These are phyloP conservation scores for Scaptomyza caliginosa DNA, from an alignment of 2,888 invertebrate species.

Conservation along the genomic window DNA sequence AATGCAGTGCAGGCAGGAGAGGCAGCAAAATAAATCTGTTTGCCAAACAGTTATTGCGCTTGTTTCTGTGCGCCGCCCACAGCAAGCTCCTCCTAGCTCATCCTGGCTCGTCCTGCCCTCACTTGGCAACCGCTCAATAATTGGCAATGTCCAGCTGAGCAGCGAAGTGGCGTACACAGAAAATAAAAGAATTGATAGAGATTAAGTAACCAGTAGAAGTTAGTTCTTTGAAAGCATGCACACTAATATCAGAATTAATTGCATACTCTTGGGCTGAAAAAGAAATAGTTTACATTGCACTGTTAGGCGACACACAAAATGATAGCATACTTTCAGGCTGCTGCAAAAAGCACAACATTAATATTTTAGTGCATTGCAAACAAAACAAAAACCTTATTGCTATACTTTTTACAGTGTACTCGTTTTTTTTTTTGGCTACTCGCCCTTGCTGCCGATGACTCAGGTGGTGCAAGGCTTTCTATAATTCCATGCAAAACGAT, in stretches of 20 bases:
- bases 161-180: constrained; percentile 23
- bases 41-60: constrained; percentile 80
- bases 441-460: constrained; percentile 28
- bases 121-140: constrained; percentile 75
- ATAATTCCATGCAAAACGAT: constrained; percentile 71
- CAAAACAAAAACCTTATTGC: not conserved
- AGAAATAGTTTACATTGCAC: too few species aligned
- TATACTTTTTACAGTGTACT: not conserved
- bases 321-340: not conserved
- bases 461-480: constrained; percentile 74
- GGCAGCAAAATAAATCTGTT: constrained; percentile 74
- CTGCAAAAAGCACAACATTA: not conserved
- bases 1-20: constrained; percentile 15
- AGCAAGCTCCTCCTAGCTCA: constrained; percentile 20
- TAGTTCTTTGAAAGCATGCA: too few species aligned
- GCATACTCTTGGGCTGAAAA: not conserved
- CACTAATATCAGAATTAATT: not conserved
- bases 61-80: constrained; percentile 64
- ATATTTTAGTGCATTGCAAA: not conserved
- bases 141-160: constrained; percentile 53
- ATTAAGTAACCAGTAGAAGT: not conserved
- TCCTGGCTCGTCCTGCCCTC: constrained; percentile 57
- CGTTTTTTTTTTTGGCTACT: not conserved
- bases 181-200: not conserved
- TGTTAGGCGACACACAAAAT: not conserved